phyloP scores from a whole-genome alignment of 2,888 invertebrate species.

The Eurytoma californica region DNA sequence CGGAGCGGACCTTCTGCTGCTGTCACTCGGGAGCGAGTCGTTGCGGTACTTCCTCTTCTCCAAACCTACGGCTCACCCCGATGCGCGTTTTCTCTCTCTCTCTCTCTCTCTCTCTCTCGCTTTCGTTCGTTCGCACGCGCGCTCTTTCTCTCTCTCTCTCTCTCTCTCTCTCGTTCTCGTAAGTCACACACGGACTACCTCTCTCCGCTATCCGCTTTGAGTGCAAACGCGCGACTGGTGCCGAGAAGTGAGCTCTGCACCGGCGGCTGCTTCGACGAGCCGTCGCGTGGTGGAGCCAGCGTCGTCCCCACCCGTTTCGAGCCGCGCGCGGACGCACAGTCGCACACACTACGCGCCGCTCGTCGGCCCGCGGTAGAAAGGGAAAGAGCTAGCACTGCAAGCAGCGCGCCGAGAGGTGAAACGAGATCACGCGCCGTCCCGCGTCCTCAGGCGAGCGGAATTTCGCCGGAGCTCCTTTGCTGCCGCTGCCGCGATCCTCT shows the following conservation, averaged over 20 bases:
- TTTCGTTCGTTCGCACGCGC: not conserved
- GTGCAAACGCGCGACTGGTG: slow-evolving; percentile 72
- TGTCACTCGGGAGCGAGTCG: too few species aligned
- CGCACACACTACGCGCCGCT: slow-evolving; percentile 10
- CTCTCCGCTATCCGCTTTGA: slow-evolving; percentile 69
- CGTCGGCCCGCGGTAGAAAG: not conserved
- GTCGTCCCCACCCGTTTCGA: slow-evolving; percentile 54
- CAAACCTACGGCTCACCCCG: too few species aligned
- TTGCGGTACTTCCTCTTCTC: too few species aligned
- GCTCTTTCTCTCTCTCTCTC: not conserved
- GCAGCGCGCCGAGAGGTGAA: not conserved
- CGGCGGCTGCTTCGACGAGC: slow-evolving; percentile 62
- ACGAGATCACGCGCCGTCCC: slow-evolving; percentile 6
- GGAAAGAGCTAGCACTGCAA: too few species aligned
- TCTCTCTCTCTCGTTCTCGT: not conserved
- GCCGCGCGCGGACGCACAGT: not conserved
- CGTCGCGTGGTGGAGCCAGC: slow-evolving; percentile 59
- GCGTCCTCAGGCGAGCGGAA: not conserved
- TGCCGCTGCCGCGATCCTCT: too few species aligned
- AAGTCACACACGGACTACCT: slow-evolving; percentile 45
- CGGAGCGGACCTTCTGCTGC: not conserved
- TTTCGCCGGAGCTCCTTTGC: too few species aligned
- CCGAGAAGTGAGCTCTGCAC: slow-evolving; percentile 64
- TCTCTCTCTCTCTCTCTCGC: not conserved
- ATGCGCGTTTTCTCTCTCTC: too few species aligned